Percentiles rank a stretch among this genome's conserved stretches.
Evolutionary conservation across 2,113 vertebrate genomes (phyloP).

Genomic region (Nesoenas mayeri): DNA sequence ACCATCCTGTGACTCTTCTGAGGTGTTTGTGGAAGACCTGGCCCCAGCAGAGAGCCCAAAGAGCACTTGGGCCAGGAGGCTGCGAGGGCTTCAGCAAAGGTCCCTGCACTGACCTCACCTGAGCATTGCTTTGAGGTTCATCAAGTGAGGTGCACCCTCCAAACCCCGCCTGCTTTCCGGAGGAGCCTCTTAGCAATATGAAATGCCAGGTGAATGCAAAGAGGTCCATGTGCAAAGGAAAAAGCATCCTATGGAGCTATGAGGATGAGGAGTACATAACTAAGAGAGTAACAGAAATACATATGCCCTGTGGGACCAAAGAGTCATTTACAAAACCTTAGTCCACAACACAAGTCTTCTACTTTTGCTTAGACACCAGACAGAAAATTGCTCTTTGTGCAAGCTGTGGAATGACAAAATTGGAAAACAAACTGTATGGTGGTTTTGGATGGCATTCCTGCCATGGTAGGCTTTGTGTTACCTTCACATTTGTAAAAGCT

Average conservation of each 20-base stretch:
- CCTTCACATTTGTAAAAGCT: background rate
- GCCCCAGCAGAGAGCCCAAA: background rate
- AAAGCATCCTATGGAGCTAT: background rate
- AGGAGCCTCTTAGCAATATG: background rate
- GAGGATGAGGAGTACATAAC: background rate
- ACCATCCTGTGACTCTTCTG: background rate
- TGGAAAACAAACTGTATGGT: slow-evolving; percentile 23
- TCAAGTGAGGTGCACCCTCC: background rate
- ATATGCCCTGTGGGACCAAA: background rate
- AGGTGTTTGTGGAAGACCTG: fast-evolving
- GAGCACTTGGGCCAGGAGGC: background rate
- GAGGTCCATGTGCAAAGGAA: background rate
- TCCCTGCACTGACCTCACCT: background rate
- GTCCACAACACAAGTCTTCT: background rate
- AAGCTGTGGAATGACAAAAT: slow-evolving; percentile 32
- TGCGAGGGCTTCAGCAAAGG: fast-evolving
- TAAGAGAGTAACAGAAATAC: background rate
- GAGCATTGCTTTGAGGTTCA: background rate
- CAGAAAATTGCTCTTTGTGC: slow-evolving; percentile 21
- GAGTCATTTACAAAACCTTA: background rate
- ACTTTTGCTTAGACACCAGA: background rate
- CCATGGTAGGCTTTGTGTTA: background rate
- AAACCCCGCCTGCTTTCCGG: fast-evolving
- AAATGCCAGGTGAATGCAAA: background rate
- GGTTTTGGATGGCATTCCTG: slow-evolving; percentile 10